Percentiles rank a stretch among this genome's conserved stretches.
Evolutionary conservation across 2,797 vertebrate species (phyloP).

Genomic region (Mus minutoides): DNA sequence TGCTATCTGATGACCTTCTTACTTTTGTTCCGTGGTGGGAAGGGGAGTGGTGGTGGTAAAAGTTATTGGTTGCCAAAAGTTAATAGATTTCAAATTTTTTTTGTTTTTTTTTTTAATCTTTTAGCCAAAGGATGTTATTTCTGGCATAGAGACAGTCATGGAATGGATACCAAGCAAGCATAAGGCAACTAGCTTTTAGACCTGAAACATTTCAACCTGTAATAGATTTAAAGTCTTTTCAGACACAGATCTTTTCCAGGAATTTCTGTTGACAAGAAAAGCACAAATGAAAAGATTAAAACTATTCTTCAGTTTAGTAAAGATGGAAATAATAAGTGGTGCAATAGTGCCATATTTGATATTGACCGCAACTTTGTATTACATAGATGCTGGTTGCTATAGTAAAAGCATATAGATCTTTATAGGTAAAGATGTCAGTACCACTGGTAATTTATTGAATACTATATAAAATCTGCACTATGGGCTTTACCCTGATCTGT

Average conservation of each 20-base stretch:
- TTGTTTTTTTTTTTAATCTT: neutral
- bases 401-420: neutral
- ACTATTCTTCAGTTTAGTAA: neutral
- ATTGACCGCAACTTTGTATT: neutral
- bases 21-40: too few species aligned
- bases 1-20: neutral
- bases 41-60: too few species aligned
- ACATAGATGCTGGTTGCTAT: neutral
- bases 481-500: neutral
- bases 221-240: neutral
- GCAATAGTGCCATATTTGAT: neutral
- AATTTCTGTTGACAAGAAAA: neutral
- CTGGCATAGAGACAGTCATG: neutral
- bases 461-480: neutral
- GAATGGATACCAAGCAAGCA: neutral
- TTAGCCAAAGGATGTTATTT: neutral
- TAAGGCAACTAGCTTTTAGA: neutral
- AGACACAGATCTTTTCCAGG: neutral
- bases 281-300: neutral
- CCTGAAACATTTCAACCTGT: neutral
- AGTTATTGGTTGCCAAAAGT: neutral
- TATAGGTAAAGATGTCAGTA: neutral
- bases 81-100: neutral
- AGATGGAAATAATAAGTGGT: neutral
- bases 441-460: neutral